Evolutionary conservation across 2,888 invertebrate species (phyloP).

Genomic region (Pammene fasciana): DNA sequence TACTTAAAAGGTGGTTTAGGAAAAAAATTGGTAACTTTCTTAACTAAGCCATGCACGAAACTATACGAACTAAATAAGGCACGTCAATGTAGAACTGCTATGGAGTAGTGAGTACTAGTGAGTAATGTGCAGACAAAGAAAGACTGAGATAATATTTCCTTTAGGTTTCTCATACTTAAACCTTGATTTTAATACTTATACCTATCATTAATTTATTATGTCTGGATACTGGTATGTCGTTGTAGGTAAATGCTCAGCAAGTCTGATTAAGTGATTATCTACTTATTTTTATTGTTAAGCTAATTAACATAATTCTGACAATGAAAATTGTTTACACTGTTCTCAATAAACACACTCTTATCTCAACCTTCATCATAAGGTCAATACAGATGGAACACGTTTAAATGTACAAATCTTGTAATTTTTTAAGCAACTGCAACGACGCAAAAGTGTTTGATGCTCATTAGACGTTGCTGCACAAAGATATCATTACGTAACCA

Average conservation of each 20-base stretch:
- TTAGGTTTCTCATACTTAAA: too few relatives aligned
- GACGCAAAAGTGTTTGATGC: not conserved
- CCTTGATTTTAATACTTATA: too few relatives aligned
- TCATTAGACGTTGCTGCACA: not conserved
- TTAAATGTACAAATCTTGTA: slow-evolving; percentile 5
- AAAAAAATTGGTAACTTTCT: not conserved
- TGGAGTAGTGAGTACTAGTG: too few relatives aligned
- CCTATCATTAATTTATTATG: too few relatives aligned
- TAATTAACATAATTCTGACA: not conserved
- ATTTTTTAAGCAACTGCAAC: not conserved
- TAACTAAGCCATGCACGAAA: too few relatives aligned
- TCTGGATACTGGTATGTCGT: too few relatives aligned
- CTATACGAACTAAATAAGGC: too few relatives aligned
- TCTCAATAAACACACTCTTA: slow-evolving; percentile 1
- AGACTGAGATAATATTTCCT: not conserved
- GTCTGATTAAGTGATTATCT: too few relatives aligned
- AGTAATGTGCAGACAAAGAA: not conserved
- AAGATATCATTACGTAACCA: slow-evolving; percentile 7
- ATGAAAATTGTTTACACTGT: not conserved
- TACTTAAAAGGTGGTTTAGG: not conserved
- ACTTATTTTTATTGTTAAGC: not conserved
- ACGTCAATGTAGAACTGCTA: too few relatives aligned
- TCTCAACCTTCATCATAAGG: slow-evolving; percentile 23
- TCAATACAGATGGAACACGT: slow-evolving; percentile 5
- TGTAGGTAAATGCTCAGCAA: not conserved